Evolutionary conservation across 2,888 invertebrate genomes (phyloP), one percentile per base, ranked within the genome.

Genomic region (Griposia aprilina): DNA sequence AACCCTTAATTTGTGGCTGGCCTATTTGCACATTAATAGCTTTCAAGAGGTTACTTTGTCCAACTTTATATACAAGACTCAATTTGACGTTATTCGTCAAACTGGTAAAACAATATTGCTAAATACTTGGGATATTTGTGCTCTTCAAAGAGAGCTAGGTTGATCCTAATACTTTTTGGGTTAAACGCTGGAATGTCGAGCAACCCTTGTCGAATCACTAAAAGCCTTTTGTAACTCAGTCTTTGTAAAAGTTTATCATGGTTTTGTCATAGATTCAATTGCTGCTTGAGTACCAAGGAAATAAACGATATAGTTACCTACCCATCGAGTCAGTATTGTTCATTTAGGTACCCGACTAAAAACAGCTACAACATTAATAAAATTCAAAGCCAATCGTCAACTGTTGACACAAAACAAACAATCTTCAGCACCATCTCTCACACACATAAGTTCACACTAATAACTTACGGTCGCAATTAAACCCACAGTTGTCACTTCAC

Each of bases 401-500:
- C 65, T 62, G 63, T 71, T 80, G 41, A 63, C 77, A 72, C 55
- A 62, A 65, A 81, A 50, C 68, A 60, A 72, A 78, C 84, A 66
- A 78, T 74, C 68, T 71, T 55, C 74, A 76, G 48, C 75, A 68
- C 84, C 74, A 73, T 87, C 75, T 74, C 76, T 59, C 63, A 36
- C 63, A 59, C 76, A 73, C 73, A 85, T 84, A 86, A 78, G 76
- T 86, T 86, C 82, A 83, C 83, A 89, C 86, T 88, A 85, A 89
- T 82, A 87, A 84, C 84, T 91, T 89, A 90, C 85, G 81, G 86
- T 79, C 88, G 93, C 94, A 95, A 96, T 95, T 95, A 96, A 90
- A 92, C 87, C 90, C 81, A 90, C 90, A 92, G 92, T 94, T 95
- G 94, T 94, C 95, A 94, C 94, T 95, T 93, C 94, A 95, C 93